phyloP scores from a whole-genome alignment of 2,113 vertebrate species.

The Paracanthobrama guichenoti region DNA sequence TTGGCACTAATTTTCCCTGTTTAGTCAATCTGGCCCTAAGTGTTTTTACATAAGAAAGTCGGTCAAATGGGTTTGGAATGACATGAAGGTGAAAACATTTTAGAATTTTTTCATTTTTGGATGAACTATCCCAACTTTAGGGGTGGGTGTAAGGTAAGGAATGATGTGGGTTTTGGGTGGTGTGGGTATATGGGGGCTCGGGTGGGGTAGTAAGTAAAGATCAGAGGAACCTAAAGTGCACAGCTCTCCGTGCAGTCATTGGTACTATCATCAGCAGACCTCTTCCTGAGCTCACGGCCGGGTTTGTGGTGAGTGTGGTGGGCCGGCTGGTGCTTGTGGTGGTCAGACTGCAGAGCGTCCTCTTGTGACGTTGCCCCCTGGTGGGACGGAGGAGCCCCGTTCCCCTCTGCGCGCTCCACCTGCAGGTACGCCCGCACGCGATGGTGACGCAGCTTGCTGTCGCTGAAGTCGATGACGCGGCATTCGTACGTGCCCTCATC shows the following conservation, averaged over 20 bases:
- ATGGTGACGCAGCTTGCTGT: constrained; percentile 87
- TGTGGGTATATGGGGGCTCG: neutral
- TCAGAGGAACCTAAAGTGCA: constrained; percentile 71
- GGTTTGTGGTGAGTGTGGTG: constrained; percentile 69
- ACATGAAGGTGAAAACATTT: neutral
- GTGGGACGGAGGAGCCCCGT: constrained; percentile 66
- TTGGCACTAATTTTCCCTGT: too few relatives aligned
- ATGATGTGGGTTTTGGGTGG: neutral
- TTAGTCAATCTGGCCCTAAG: too few relatives aligned
- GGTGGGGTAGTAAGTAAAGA: neutral
- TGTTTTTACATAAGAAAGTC: neutral
- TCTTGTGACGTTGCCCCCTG: constrained; percentile 73
- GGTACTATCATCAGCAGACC: constrained; percentile 74
- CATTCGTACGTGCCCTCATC: constrained; percentile 97
- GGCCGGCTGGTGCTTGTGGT: constrained; percentile 77
- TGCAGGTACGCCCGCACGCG: constrained; percentile 91
- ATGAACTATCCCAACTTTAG: neutral
- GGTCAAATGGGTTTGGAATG: neutral
- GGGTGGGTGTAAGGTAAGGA: neutral
- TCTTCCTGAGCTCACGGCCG: constrained; percentile 86
- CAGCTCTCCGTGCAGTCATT: constrained; percentile 83
- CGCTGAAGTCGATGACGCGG: constrained; percentile 94
- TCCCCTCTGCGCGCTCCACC: constrained; percentile 84
- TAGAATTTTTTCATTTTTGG: neutral
- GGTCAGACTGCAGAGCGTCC: constrained; percentile 60